Percentiles rank a stretch among this genome's conserved stretches.
Conservation (phyloP, 2,113 vertebrate genomes). For the Potamarius usumacintae region DNA sequence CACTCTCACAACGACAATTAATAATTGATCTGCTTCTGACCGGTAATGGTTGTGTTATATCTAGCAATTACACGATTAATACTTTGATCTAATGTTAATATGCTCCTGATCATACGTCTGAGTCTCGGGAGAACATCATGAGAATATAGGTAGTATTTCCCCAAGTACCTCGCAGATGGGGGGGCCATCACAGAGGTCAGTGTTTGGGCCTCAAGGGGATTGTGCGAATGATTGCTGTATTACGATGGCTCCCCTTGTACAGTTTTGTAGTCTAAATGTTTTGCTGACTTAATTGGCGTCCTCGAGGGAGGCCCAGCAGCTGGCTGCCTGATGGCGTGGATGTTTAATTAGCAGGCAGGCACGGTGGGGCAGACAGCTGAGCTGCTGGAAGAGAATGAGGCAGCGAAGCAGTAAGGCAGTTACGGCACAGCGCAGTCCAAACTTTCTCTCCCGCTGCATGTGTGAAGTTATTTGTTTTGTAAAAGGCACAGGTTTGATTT, state of each 20-base stretch:
- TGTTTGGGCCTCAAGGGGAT: slow-evolving; percentile 65
- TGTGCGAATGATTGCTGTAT: slow-evolving; percentile 64
- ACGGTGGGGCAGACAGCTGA: slow-evolving; percentile 67
- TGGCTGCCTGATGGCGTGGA: slow-evolving; percentile 77
- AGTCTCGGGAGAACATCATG: slow-evolving; percentile 59
- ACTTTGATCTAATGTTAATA: slow-evolving; percentile 75
- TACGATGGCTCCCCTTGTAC: slow-evolving; percentile 73
- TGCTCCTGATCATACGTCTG: slow-evolving; percentile 69
- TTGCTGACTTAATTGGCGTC: slow-evolving; percentile 83
- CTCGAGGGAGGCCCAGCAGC: slow-evolving; percentile 75
- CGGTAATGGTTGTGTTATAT: slow-evolving; percentile 43
- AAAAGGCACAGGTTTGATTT: slow-evolving; percentile 31
- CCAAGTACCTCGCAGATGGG: slow-evolving; percentile 70
- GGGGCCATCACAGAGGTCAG: slow-evolving; percentile 61
- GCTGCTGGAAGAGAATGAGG: slow-evolving; percentile 49
- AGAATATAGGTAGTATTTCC: slow-evolving; percentile 63
- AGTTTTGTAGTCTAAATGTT: slow-evolving; percentile 84
- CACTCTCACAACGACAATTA: slow-evolving; percentile 20
- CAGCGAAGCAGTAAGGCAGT: slow-evolving; percentile 61
- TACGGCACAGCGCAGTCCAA: slow-evolving; percentile 7
- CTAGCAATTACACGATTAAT: slow-evolving; percentile 72
- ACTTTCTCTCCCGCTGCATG: not conserved
- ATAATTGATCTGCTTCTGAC: slow-evolving; percentile 44
- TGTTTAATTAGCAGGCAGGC: slow-evolving; percentile 74
- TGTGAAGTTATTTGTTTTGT: slow-evolving; percentile 37